Percentiles rank a stretch among this genome's conserved stretches.
These are phyloP conservation scores for Alviniconcha marisindica DNA, from an alignment of 1,140 invertebrate genomes.

Conservation along the genomic window DNA sequence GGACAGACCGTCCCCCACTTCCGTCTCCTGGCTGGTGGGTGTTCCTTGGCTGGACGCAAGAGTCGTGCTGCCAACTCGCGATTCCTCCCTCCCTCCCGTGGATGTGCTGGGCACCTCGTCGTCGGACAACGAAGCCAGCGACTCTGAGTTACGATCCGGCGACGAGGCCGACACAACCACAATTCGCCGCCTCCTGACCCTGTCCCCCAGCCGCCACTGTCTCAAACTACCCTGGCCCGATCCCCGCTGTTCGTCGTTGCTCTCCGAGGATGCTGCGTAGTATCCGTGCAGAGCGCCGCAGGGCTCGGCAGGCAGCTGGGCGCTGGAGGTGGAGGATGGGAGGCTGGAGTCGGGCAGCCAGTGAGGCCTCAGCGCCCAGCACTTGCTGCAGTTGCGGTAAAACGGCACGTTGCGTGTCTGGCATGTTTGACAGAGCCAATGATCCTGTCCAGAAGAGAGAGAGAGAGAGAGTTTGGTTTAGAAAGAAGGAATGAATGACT, in stretches of 20 bases:
- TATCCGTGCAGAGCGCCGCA: background rate
- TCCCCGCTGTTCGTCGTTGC: slow-evolving; percentile 11
- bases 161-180: slow-evolving; percentile 31
- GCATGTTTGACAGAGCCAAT: slow-evolving; percentile 62
- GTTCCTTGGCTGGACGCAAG: background rate
- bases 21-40: background rate
- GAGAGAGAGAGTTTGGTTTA: too few species aligned
- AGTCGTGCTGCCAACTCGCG: background rate
- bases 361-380: slow-evolving; percentile 60
- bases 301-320: background rate
- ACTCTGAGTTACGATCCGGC: slow-evolving; percentile 16
- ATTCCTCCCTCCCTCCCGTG: background rate
- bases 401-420: slow-evolving; percentile 50
- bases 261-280: slow-evolving; percentile 25
- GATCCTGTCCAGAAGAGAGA: too few species aligned
- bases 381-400: slow-evolving; percentile 56
- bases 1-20: background rate
- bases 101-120: background rate
- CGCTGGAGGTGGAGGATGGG: background rate
- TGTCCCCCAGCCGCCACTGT: background rate
- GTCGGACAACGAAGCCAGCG: slow-evolving; percentile 41
- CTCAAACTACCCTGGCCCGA: background rate
- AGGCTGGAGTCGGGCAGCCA: slow-evolving; percentile 52
- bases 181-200: slow-evolving; percentile 6
- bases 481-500: too few species aligned